A percentile compares a stretch with the other conserved stretches of the same genome.
These are phyloP conservation scores for Octopus bimaculoides DNA, from an alignment of 1,140 invertebrate species.

Conservation along the genomic window DNA sequence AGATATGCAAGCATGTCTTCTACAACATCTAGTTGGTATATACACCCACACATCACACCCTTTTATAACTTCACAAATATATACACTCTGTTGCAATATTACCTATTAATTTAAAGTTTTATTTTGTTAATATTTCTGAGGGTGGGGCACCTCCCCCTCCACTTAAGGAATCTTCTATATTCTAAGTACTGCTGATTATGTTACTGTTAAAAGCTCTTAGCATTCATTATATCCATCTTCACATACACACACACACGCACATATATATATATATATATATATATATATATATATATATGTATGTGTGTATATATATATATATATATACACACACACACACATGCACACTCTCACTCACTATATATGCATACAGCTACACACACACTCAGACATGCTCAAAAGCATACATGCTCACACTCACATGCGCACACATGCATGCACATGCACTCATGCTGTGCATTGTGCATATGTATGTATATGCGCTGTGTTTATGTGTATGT, in stretches of 20 bases:
- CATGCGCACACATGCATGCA: conserved; percentile 1
- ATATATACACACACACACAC: conserved; percentile 4
- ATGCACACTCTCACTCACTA: conserved; percentile 3
- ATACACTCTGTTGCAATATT: background rate
- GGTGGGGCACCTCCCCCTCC: too few relatives aligned
- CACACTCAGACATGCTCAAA: background rate
- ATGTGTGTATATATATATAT: background rate
- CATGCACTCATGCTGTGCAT: conserved; percentile 10
- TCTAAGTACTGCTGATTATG: too few relatives aligned
- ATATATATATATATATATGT: background rate
- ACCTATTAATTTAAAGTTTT: too few relatives aligned
- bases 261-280: background rate
- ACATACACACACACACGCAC: conserved; percentile 7
- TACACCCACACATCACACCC: background rate
- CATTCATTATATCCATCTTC: background rate
- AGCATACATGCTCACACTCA: conserved; percentile 13
- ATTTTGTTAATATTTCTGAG: too few relatives aligned
- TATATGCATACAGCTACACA: background rate
- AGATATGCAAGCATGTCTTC: background rate
- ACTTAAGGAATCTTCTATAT: too few relatives aligned
- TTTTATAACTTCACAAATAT: background rate
- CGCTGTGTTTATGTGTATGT: too few relatives aligned
- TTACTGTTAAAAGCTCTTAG: too few relatives aligned
- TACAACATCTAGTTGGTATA: background rate
- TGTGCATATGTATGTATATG: background rate